These are phyloP conservation scores for Rhinolophus sinicus DNA, from an alignment of 2,113 vertebrate species.

Conservation along the genomic window DNA sequence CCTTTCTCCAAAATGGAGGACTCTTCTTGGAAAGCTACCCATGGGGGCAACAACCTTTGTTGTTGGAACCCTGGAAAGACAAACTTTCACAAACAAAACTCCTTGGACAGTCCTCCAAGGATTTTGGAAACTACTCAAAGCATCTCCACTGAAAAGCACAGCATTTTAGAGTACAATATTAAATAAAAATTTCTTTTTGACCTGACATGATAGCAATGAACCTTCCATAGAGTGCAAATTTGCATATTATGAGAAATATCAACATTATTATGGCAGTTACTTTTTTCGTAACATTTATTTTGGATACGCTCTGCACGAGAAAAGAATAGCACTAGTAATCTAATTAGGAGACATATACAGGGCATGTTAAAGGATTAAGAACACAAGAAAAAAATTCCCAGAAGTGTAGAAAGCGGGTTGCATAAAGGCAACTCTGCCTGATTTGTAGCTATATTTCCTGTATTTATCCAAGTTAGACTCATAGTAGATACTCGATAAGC, in stretches of 20 bases:
- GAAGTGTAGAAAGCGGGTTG: background rate
- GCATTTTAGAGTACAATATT: slow-evolving; percentile 34
- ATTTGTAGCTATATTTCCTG: background rate
- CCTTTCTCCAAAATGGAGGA: slow-evolving; percentile 71
- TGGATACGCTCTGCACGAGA: background rate
- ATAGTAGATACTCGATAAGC: background rate
- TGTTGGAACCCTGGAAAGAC: background rate
- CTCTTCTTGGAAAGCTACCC: slow-evolving; percentile 71
- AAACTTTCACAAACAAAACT: background rate
- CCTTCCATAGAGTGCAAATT: slow-evolving; percentile 28
- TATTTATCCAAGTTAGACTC: background rate
- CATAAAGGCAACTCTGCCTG: background rate
- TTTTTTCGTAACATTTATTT: slow-evolving; percentile 9
- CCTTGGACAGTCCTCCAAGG: slow-evolving; percentile 38
- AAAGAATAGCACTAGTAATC: background rate
- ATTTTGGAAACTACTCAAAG: slow-evolving; percentile 60
- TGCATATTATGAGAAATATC: background rate
- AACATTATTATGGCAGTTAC: background rate
- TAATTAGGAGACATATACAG: background rate
- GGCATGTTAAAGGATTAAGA: background rate
- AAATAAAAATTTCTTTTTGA: slow-evolving; percentile 32
- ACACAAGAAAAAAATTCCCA: background rate
- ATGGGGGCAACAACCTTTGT: background rate
- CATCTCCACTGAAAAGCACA: slow-evolving; percentile 39
- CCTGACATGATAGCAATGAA: background rate